Conservation (phyloP, 2,113 vertebrate species). For the Mixornis gularis region DNA sequence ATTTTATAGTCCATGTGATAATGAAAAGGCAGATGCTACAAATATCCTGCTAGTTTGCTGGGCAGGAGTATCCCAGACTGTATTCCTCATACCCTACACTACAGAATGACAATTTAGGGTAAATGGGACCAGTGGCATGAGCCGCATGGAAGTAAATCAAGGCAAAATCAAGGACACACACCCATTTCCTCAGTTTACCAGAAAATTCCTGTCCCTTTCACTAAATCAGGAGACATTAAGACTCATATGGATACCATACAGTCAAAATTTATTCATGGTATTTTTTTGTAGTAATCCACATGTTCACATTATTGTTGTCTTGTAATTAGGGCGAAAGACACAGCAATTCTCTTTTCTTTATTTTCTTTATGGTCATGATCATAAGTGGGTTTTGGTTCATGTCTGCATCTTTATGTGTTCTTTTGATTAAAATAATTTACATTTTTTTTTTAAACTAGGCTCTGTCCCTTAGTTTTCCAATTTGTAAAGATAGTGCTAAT, state of each 20-base stretch:
- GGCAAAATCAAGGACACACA: accelerated
- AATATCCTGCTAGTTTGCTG: not conserved
- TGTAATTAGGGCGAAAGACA: not conserved
- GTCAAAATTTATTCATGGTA: not conserved
- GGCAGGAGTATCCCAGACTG: not conserved
- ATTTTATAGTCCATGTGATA: not conserved
- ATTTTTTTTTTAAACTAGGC: not conserved
- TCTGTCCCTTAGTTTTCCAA: not conserved
- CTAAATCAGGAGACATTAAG: not conserved
- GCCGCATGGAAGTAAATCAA: not conserved
- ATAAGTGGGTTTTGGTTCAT: not conserved
- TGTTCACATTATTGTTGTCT: not conserved
- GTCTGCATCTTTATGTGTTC: not conserved
- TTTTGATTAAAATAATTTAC: not conserved
- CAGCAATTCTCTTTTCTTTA: not conserved
- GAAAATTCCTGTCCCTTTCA: not conserved
- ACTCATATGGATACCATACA: not conserved
- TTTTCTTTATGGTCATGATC: not conserved
- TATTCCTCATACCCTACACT: not conserved
- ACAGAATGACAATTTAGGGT: not conserved
- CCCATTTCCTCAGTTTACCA: not conserved
- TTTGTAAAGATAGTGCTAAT: not conserved
- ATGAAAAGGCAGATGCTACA: not conserved
- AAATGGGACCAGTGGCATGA: not conserved
- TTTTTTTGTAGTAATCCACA: not conserved